Conservation (phyloP, 2,888 invertebrate species). For the Ceriagrion tenellum region DNA sequence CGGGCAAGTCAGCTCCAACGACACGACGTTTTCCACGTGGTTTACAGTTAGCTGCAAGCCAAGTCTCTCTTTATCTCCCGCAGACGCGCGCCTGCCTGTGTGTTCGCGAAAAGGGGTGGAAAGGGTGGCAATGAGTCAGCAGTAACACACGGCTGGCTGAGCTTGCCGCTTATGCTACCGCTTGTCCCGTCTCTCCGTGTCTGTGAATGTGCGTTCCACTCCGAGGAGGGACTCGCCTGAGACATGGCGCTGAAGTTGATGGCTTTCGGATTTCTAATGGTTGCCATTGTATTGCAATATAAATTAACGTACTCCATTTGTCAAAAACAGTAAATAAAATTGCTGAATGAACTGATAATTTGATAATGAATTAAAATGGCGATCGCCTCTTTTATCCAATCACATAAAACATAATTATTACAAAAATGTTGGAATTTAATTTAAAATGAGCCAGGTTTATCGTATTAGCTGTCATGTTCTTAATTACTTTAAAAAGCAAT, state of each 20-base stretch:
- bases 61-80: background rate
- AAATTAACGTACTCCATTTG: too few relatives aligned
- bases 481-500: too few relatives aligned
- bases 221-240: background rate
- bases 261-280: too few relatives aligned
- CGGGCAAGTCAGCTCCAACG: background rate
- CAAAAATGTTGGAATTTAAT: too few relatives aligned
- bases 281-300: too few relatives aligned
- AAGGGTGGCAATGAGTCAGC: slow-evolving; percentile 1
- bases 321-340: too few relatives aligned
- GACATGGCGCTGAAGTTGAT: background rate
- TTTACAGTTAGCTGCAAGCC: background rate
- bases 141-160: background rate
- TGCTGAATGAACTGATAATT: too few relatives aligned
- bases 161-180: background rate
- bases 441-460: too few relatives aligned
- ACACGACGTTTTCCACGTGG: background rate
- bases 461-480: too few relatives aligned
- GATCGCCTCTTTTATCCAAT: too few relatives aligned
- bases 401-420: too few relatives aligned
- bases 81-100: background rate
- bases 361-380: too few relatives aligned
- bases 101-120: background rate
- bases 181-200: background rate
- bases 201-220: background rate